These are phyloP conservation scores for Tachyglossus aculeatus DNA, from an alignment of 2,797 vertebrate genomes.

Conservation along the genomic window DNA sequence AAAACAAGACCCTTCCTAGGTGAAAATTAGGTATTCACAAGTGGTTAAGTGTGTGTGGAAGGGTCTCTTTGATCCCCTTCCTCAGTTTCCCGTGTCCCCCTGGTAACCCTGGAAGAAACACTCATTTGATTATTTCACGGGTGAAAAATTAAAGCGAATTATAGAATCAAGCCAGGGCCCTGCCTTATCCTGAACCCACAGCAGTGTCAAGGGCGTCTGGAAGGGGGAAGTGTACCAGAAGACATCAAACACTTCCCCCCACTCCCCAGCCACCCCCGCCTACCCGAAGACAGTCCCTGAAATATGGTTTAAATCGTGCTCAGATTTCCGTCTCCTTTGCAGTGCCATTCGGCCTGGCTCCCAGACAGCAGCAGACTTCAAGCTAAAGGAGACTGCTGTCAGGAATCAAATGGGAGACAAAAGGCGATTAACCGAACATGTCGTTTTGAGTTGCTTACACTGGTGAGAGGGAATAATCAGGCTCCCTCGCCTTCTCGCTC, in stretches of 20 bases:
- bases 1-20: constrained; percentile 67
- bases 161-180: background rate
- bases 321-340: background rate
- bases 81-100: constrained; percentile 12
- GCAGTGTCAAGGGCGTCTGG: background rate
- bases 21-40: constrained; percentile 70
- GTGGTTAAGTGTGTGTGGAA: constrained; percentile 54
- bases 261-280: too few species aligned
- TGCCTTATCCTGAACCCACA: background rate
- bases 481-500: constrained; percentile 23
- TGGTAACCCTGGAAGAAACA: constrained; percentile 58
- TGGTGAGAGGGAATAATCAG: constrained; percentile 1
- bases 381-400: background rate
- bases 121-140: constrained; percentile 49
- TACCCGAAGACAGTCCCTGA: background rate
- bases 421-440: constrained; percentile 46
- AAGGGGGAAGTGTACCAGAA: background rate
- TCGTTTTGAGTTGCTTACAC: constrained; percentile 43
- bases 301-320: constrained; percentile 19
- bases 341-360: background rate
- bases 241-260: constrained; percentile 23
- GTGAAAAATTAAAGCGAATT: constrained; percentile 51
- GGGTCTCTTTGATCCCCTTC: constrained; percentile 59
- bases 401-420: constrained; percentile 42
- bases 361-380: constrained; percentile 19